phyloP scores from a whole-genome alignment of 2,797 vertebrate genomes.

The Takifugu ocellatus region DNA sequence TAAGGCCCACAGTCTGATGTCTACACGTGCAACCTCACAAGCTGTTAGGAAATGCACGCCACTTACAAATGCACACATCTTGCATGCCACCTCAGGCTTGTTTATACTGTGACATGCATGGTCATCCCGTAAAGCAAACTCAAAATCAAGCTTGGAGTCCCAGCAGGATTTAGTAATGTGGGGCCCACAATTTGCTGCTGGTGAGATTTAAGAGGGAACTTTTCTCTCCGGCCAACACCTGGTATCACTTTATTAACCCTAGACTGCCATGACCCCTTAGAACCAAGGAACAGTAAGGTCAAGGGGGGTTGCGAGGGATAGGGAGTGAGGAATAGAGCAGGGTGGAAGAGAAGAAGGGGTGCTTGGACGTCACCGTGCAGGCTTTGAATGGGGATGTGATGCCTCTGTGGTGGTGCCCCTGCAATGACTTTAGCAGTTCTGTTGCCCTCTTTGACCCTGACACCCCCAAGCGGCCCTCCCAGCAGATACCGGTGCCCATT shows the following conservation, averaged over 20 bases:
- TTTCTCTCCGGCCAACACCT: slow-evolving; percentile 76
- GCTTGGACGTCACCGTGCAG: slow-evolving; percentile 63
- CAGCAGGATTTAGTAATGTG: slow-evolving; percentile 58
- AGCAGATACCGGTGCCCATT: slow-evolving; percentile 74
- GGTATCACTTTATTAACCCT: slow-evolving; percentile 86
- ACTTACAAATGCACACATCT: slow-evolving; percentile 30
- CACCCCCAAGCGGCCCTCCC: slow-evolving; percentile 40
- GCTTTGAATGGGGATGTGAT: slow-evolving; percentile 76
- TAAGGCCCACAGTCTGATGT: slow-evolving; percentile 13
- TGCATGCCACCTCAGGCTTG: slow-evolving; percentile 40
- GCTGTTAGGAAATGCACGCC: slow-evolving; percentile 25
- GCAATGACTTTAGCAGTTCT: slow-evolving; percentile 83
- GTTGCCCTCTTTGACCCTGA: slow-evolving; percentile 75
- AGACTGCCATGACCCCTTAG: slow-evolving; percentile 74
- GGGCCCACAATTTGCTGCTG: slow-evolving; percentile 62
- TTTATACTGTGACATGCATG: slow-evolving; percentile 46
- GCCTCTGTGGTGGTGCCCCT: slow-evolving; percentile 68
- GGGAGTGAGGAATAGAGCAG: slow-evolving; percentile 20
- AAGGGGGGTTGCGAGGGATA: slow-evolving; percentile 55
- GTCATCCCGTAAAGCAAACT: slow-evolving; percentile 27
- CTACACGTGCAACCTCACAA: slow-evolving; percentile 31
- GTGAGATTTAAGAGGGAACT: slow-evolving; percentile 47
- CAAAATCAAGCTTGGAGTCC: slow-evolving; percentile 40
- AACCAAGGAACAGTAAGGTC: slow-evolving; percentile 71
- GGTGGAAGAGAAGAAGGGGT: slow-evolving; percentile 36